phyloP scores from a whole-genome alignment of 2,888 invertebrate genomes.

The Nysson spinosus region DNA sequence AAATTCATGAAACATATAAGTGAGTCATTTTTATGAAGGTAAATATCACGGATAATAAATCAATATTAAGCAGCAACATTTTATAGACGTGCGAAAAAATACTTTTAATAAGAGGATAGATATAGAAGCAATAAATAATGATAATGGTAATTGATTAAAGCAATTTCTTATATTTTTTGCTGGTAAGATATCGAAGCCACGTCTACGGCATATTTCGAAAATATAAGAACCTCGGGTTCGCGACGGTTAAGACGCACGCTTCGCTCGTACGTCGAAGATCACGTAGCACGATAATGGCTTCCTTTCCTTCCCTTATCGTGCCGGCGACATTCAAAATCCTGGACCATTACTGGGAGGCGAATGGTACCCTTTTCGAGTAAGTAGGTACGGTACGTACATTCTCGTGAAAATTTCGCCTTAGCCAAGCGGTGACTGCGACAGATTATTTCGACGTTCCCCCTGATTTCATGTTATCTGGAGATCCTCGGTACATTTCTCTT shows the following conservation, averaged over 20 bases:
- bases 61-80: too few species aligned
- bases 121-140: background rate
- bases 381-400: conserved; percentile 55
- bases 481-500: conserved; percentile 19
- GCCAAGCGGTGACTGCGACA: conserved; percentile 44
- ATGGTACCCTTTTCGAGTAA: conserved; percentile 61
- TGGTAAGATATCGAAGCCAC: conserved; percentile 47
- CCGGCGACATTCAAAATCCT: conserved; percentile 73
- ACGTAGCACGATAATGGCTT: conserved; percentile 75
- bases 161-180: conserved; percentile 43
- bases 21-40: too few species aligned
- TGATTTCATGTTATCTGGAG: conserved; percentile 39
- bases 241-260: conserved; percentile 59
- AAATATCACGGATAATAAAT: too few species aligned
- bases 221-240: conserved; percentile 57
- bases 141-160: conserved; percentile 20
- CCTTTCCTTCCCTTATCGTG: conserved; percentile 72
- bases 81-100: too few species aligned
- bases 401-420: conserved; percentile 49
- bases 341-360: conserved; percentile 58
- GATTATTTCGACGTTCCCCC: conserved; percentile 49
- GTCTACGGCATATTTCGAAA: conserved; percentile 60
- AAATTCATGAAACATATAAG: too few species aligned
- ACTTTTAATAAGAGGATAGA: background rate
- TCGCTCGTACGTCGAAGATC: conserved; percentile 68